Conservation (phyloP, 2,113 vertebrate genomes). For the Gila orcuttii region DNA sequence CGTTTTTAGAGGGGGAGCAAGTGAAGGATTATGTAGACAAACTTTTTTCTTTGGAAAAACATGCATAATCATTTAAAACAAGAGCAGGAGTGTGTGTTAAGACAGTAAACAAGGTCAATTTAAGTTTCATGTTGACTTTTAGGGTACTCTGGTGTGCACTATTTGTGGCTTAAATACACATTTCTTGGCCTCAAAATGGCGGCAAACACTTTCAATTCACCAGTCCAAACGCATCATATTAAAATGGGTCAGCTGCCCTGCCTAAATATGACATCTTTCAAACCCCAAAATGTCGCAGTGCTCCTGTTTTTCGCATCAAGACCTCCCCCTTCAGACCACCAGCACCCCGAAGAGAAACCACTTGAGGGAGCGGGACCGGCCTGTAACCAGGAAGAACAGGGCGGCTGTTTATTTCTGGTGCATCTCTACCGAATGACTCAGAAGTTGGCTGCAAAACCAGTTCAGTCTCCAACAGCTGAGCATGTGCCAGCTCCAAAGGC, state of each 20-base stretch:
- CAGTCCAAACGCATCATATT: slow-evolving; percentile 8
- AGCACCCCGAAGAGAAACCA: slow-evolving; percentile 72
- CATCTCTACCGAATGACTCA: slow-evolving; percentile 83
- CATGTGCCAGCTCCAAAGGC: slow-evolving; percentile 78
- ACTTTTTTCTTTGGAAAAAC: background rate
- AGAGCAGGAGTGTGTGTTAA: background rate
- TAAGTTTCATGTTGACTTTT: background rate
- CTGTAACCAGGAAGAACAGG: slow-evolving; percentile 74
- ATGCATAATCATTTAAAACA: background rate
- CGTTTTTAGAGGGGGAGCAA: background rate
- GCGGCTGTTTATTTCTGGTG: slow-evolving; percentile 82
- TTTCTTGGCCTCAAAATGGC: background rate
- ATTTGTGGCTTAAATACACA: background rate
- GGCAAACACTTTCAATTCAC: slow-evolving; percentile 1
- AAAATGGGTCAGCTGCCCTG: slow-evolving; percentile 7
- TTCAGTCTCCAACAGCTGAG: slow-evolving; percentile 74
- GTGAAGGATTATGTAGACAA: background rate
- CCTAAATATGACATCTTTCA: background rate
- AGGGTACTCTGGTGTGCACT: background rate
- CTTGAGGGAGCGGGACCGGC: slow-evolving; percentile 75
- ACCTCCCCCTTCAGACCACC: slow-evolving; percentile 52
- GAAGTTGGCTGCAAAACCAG: slow-evolving; percentile 81
- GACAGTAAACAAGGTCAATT: background rate
- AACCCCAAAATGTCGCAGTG: background rate
- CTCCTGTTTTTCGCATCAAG: slow-evolving; percentile 23